Conservation (phyloP, 2,797 vertebrate species). For the Spinus pinus region DNA sequence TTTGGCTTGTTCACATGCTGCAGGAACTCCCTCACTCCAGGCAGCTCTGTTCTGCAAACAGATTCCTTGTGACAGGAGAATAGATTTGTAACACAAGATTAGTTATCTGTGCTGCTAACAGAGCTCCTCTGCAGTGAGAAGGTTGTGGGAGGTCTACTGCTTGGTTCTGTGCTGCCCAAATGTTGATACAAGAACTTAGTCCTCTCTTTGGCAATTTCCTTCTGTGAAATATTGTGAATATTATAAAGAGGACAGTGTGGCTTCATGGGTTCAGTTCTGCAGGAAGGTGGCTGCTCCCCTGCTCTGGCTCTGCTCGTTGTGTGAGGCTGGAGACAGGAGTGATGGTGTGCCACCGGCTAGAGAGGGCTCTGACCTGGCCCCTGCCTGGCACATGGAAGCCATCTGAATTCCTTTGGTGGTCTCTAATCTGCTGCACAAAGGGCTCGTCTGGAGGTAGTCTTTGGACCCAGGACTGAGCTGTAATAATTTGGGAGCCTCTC, state of each 20-base stretch:
- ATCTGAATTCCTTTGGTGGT: neutral
- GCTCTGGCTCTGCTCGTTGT: rapidly evolving
- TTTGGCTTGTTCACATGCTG: neutral
- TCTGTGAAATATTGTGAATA: neutral
- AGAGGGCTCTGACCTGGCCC: neutral
- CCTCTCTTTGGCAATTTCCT: neutral
- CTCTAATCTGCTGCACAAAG: neutral
- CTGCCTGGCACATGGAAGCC: neutral
- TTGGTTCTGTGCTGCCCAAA: neutral
- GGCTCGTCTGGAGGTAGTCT: neutral
- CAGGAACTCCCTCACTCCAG: neutral
- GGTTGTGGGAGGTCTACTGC: neutral
- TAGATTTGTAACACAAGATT: neutral
- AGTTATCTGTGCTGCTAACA: neutral
- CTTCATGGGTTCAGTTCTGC: neutral
- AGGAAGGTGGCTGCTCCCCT: rapidly evolving
- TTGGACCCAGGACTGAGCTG: neutral
- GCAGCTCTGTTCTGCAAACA: neutral
- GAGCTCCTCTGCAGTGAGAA: neutral
- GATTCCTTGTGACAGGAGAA: neutral
- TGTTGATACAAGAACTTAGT: neutral
- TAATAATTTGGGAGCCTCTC: neutral
- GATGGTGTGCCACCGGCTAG: neutral
- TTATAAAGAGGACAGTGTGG: neutral
- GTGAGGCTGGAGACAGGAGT: neutral